phyloP scores from a whole-genome alignment of 2,113 vertebrate species.

The Barnardius zonarius region DNA sequence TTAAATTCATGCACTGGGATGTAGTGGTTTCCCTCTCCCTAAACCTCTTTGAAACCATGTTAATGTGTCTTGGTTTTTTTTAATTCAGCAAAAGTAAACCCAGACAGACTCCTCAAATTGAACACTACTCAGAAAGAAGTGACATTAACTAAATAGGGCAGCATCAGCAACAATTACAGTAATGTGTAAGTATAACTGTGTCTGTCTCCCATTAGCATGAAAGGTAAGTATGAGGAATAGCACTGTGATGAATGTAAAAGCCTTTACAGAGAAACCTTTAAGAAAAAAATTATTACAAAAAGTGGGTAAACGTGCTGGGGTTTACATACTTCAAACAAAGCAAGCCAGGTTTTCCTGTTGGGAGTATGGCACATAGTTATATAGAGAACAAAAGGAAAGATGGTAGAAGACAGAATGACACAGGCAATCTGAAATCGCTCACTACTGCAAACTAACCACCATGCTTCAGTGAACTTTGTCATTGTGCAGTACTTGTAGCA shows the following conservation, averaged over 20 bases:
- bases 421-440: not conserved
- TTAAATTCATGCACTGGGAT: slow-evolving; percentile 34
- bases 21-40: not conserved
- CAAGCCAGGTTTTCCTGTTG: not conserved
- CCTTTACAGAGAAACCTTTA: not conserved
- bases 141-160: not conserved
- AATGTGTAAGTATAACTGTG: not conserved
- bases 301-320: not conserved
- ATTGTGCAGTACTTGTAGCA: not conserved
- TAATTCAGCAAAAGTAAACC: slow-evolving; percentile 3
- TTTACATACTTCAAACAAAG: not conserved
- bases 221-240: not conserved
- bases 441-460: not conserved
- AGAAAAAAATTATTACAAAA: not conserved
- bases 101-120: not conserved
- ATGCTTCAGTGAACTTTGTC: not conserved
- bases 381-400: not conserved
- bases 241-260: not conserved
- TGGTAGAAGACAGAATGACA: not conserved
- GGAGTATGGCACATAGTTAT: not conserved
- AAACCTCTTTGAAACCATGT: not conserved
- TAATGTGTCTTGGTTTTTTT: not conserved
- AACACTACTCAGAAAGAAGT: not conserved
- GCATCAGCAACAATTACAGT: not conserved
- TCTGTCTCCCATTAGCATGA: not conserved